phyloP scores from a whole-genome alignment of 2,797 vertebrate species.

The Bovichtus diacanthus region DNA sequence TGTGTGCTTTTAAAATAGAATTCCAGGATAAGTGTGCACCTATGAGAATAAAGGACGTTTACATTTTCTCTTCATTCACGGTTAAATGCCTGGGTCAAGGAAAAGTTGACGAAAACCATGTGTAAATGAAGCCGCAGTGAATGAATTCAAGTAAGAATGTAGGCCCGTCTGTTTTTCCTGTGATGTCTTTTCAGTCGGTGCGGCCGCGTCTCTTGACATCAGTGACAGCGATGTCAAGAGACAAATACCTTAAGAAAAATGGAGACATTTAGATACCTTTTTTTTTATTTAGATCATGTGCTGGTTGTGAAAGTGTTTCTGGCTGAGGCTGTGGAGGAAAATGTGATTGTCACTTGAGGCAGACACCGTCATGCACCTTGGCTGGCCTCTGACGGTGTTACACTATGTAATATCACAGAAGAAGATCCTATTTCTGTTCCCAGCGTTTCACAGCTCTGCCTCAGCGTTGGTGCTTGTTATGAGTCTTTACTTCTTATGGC shows the following conservation, averaged over 20 bases:
- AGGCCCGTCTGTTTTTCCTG: neutral
- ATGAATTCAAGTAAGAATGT: neutral
- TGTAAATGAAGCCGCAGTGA: neutral
- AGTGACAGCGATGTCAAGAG: neutral
- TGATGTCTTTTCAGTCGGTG: neutral
- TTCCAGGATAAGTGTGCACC: neutral
- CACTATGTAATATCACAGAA: constrained; percentile 20
- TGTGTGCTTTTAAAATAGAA: constrained; percentile 16
- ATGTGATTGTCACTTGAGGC: constrained; percentile 32
- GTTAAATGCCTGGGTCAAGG: too few relatives aligned
- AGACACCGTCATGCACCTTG: neutral
- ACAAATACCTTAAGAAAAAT: too few relatives aligned
- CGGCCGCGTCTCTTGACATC: neutral
- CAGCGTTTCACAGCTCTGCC: neutral
- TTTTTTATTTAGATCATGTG: neutral
- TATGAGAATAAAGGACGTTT: neutral
- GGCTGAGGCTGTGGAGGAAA: constrained; percentile 25
- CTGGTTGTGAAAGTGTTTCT: constrained; percentile 7
- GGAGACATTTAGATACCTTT: neutral
- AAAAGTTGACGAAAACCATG: neutral
- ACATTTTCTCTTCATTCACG: neutral
- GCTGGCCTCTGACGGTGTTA: neutral
- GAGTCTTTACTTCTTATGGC: neutral
- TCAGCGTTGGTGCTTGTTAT: neutral
- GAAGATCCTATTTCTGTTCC: constrained; percentile 5